Percentiles rank a stretch among this genome's conserved stretches.
phyloP scores from a whole-genome alignment of 1,140 invertebrate genomes.

The Arctopsyche grandis region DNA sequence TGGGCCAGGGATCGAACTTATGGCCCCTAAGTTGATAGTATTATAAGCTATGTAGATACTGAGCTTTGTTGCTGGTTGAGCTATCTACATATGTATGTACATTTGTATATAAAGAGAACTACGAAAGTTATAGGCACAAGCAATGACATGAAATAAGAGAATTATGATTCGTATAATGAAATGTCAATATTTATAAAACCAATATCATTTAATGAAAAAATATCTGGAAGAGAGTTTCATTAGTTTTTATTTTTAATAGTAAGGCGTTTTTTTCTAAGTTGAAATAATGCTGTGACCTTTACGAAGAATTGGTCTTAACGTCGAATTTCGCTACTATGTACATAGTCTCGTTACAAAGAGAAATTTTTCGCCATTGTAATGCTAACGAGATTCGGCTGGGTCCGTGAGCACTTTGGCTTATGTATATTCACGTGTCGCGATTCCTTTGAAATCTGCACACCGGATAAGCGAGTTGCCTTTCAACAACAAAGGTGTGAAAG shows the following conservation, averaged over 20 bases:
- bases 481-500: not conserved
- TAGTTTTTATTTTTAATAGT: no score
- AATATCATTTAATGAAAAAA: no score
- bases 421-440: not conserved
- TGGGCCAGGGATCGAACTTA: no score
- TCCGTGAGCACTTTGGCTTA: slow-evolving; percentile 5
- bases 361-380: not conserved
- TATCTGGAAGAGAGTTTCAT: no score
- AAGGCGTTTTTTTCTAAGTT: no score
- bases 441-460: slow-evolving; percentile 2
- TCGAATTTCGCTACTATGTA: not conserved
- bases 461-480: not conserved
- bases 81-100: no score
- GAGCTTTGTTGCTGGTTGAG: no score
- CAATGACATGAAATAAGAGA: not conserved
- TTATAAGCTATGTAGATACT: no score
- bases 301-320: not conserved
- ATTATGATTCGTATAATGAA: not conserved
- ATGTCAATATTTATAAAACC: no score
- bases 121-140: not conserved
- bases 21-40: no score
- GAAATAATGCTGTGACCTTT: not conserved
- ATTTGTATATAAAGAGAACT: no score
- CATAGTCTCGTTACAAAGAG: not conserved
- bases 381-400: slow-evolving; percentile 1